phyloP scores from a whole-genome alignment of 2,797 vertebrate genomes.

The Cetoscarus ocellatus region DNA sequence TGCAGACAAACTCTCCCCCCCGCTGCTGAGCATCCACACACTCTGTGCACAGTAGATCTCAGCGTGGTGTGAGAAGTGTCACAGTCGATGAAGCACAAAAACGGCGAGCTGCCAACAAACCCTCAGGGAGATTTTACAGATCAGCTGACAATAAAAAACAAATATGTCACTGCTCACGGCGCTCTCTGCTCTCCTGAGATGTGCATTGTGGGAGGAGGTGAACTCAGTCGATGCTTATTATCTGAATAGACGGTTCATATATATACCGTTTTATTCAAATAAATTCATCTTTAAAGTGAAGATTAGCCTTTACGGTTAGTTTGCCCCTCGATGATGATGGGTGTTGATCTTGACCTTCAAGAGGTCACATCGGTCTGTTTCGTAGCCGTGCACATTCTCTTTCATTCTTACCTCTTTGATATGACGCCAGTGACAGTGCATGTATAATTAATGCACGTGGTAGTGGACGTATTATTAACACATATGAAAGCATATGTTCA shows the following conservation, averaged over 20 bases:
- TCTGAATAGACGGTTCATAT: background rate
- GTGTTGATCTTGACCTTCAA: no score
- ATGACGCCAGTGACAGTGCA: no score
- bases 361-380: no score
- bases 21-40: conserved; percentile 7
- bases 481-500: no score
- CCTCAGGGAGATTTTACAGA: conserved; percentile 7
- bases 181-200: background rate
- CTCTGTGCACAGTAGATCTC: conserved; percentile 15
- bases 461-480: no score
- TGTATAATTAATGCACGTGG: no score
- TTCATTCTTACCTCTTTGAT: no score
- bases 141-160: conserved; percentile 21
- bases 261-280: background rate
- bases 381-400: no score
- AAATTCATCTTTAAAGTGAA: no score
- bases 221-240: background rate
- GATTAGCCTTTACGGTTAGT: no score
- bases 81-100: conserved; percentile 26
- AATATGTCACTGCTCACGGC: background rate
- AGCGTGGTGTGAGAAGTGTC: conserved; percentile 18
- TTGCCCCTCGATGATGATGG: no score
- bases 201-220: background rate
- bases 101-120: conserved; percentile 25
- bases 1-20: background rate